Percentiles rank a stretch among this genome's conserved stretches.
Conservation (phyloP, 2,888 invertebrate species). For the Dynastes hyllus region DNA sequence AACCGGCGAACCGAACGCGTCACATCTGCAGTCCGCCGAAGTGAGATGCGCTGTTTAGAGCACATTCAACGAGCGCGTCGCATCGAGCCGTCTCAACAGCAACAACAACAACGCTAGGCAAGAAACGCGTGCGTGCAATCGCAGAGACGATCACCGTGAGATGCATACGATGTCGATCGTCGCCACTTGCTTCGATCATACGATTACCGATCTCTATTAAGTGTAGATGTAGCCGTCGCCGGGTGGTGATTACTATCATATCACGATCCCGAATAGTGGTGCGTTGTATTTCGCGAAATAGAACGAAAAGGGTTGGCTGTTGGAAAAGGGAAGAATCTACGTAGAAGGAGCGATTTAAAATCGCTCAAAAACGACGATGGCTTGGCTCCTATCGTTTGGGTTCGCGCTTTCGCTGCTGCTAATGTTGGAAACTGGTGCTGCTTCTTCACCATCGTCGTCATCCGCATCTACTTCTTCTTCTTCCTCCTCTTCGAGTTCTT, state of each 20-base stretch:
- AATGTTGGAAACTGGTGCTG: not conserved
- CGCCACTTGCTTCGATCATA: not conserved
- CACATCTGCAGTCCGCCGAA: slow-evolving; percentile 24
- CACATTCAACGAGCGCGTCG: not conserved
- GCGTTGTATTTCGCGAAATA: not conserved
- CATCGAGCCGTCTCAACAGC: not conserved
- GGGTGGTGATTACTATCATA: too few relatives aligned
- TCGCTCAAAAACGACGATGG: not conserved
- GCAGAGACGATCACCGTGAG: slow-evolving; percentile 6
- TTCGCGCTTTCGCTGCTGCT: slow-evolving; percentile 14
- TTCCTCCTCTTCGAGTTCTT: not conserved
- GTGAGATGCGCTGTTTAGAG: slow-evolving; percentile 27
- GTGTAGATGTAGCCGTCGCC: not conserved
- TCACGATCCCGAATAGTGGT: too few relatives aligned
- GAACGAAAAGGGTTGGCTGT: not conserved
- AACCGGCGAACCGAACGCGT: slow-evolving; percentile 8
- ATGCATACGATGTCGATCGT: slow-evolving; percentile 22
- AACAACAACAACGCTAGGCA: not conserved
- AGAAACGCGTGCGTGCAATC: slow-evolving; percentile 21
- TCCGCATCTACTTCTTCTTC: not conserved
- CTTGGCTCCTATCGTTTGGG: slow-evolving; percentile 5
- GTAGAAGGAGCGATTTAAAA: too few relatives aligned
- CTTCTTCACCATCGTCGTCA: not conserved
- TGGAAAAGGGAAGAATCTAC: not conserved
- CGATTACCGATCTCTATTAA: not conserved